Base-by-base conservation (phyloP, 2,113 vertebrate genomes). In the Cinclus cinclus region DNA sequence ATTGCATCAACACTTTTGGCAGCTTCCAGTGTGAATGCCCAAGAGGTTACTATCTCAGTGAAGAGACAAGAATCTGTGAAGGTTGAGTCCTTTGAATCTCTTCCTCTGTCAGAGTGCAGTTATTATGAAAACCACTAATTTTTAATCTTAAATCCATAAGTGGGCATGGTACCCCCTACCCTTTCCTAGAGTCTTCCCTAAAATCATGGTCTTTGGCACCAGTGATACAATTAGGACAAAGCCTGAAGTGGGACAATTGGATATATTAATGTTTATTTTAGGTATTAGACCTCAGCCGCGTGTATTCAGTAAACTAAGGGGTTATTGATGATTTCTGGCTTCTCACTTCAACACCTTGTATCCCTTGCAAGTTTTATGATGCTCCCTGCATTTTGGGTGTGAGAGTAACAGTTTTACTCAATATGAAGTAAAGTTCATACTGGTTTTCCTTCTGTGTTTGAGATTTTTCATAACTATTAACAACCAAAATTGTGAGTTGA, bases 11-110 rank as follows among this genome's bases (percentile, higher is more conserved):
- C 96, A 98, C 98, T 41, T 98, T 99, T 27, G 98, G 98, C 82
- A 99, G 98, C 91, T 99, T 99, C 95, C 98, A 98, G 76, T 99
- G 98, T 67, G 98, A 98, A 88, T 99, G 98, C 81, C 98, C 98
- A 1, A 96, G 97, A 58, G 98, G 98, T 58, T 99, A 98, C 97
- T 98, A 98, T 96, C 98, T 99, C 89, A 98, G 98, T 35, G 97
- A 98, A 89, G 98, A 98, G 59, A 98, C 97, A 6, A 98, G 98
- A 60, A 98, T 99, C 93, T 99, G 98, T 97, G 98, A 99, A 98
- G 98, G 98, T 98, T 79, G 87, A 68, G 22, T 89, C 8, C n/a
- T 60, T 84, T 88, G 37, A 78, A 88, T 4, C 11, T 81, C 15
- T 15, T 89, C 37, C 11, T 85, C 28, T 89, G 8, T 81, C 55